Conservation (phyloP, 2,113 vertebrate species). For the Pterocles gutturalis region DNA sequence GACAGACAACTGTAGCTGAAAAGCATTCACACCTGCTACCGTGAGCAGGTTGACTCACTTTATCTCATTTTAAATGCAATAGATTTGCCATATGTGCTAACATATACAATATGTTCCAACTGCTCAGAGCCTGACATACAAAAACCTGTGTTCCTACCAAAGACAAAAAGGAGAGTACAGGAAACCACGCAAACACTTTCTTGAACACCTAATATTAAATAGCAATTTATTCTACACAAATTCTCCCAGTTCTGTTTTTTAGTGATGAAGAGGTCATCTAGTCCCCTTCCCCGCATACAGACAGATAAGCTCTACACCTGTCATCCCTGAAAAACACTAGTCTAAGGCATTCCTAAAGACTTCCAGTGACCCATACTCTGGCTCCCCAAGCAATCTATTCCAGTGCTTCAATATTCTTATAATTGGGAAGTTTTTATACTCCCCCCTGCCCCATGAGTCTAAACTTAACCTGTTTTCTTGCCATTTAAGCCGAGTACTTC, state of each 20-base stretch:
- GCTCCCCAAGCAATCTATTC: not conserved
- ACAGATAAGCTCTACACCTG: not conserved
- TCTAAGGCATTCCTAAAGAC: not conserved
- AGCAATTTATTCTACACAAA: not conserved
- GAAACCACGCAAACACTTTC: not conserved
- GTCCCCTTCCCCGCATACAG: not conserved
- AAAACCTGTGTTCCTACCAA: not conserved
- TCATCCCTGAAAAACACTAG: not conserved
- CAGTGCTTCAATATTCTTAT: not conserved
- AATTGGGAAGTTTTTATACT: not conserved
- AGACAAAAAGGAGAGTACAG: not conserved
- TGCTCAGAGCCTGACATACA: not conserved
- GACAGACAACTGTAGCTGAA: not conserved
- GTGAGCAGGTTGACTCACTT: not conserved
- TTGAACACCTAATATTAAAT: fast-evolving
- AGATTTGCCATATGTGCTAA: not conserved
- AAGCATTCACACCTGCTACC: not conserved
- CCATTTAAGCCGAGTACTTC: not conserved
- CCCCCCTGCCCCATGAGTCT: not conserved
- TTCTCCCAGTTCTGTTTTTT: not conserved
- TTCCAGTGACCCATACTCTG: not conserved
- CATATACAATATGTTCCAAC: not conserved
- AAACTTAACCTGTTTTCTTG: not conserved
- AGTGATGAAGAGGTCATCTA: not conserved
- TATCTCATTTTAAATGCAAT: not conserved